Conservation (phyloP, 2,888 invertebrate species). For the Alviniconcha strummeri region DNA sequence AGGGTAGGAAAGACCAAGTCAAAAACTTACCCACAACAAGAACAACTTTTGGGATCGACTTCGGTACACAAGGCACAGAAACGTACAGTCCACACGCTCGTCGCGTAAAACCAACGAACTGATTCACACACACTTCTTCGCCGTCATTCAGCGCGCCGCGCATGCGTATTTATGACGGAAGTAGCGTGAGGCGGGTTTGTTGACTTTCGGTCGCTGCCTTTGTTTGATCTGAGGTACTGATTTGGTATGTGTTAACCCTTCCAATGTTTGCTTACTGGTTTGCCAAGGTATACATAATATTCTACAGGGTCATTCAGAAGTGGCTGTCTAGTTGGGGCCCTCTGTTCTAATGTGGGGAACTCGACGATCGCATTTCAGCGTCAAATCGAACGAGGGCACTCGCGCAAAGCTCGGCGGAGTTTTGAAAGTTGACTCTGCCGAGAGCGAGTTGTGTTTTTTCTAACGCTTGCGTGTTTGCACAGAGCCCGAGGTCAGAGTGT, state of each 20-base stretch:
- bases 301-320: neutral
- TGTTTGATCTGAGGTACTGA: slow-evolving; percentile 19
- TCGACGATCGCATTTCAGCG: neutral
- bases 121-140: neutral
- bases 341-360: neutral
- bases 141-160: slow-evolving; percentile 8
- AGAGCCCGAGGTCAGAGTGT: neutral
- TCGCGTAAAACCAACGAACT: neutral
- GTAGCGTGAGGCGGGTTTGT: slow-evolving; percentile 24
- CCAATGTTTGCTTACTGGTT: neutral
- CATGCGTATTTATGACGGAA: slow-evolving; percentile 22
- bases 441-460: neutral
- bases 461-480: slow-evolving; percentile 8
- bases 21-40: neutral
- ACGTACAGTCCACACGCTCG: slow-evolving; percentile 12
- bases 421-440: neutral
- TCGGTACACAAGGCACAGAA: slow-evolving; percentile 4
- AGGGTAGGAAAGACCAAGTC: neutral
- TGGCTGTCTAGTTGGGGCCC: neutral
- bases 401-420: neutral
- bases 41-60: slow-evolving; percentile 9
- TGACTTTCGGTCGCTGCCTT: slow-evolving; percentile 18
- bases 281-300: slow-evolving; percentile 1
- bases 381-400: neutral
- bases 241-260: slow-evolving; percentile 2